A percentile compares a stretch with the other conserved stretches of the same genome.
phyloP scores from a whole-genome alignment of 2,113 vertebrate genomes.

The Podarcis raffonei region DNA sequence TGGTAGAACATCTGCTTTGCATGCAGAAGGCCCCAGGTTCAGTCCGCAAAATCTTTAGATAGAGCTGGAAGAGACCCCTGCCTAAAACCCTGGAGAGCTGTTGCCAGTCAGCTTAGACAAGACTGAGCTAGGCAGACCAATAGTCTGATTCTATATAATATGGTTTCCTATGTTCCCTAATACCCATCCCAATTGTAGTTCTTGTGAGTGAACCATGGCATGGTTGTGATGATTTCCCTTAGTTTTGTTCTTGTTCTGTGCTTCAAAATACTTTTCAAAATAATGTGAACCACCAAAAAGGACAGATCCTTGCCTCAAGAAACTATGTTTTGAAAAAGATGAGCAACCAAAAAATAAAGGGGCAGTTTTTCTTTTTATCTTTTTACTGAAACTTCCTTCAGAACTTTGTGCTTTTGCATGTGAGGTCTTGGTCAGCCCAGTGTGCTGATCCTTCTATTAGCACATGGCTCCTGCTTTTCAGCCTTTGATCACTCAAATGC shows the following conservation, averaged over 20 bases:
- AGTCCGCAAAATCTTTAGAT: no score
- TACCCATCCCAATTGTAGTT: not conserved
- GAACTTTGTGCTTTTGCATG: not conserved
- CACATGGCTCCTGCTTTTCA: not conserved
- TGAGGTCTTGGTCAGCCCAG: not conserved
- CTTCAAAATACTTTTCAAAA: not conserved
- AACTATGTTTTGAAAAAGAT: not conserved
- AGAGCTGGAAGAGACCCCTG: not conserved
- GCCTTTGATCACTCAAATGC: not conserved
- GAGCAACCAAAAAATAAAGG: not conserved
- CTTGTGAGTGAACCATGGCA: not conserved
- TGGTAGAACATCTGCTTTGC: no score
- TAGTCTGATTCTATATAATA: no score
- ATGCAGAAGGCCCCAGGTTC: no score
- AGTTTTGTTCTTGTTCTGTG: not conserved
- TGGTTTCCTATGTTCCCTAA: no score
- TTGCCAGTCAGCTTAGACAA: no score
- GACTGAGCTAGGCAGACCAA: no score
- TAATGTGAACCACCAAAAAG: not conserved
- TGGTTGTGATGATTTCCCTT: not conserved
- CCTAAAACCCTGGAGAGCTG: not conserved
- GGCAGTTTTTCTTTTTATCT: not conserved
- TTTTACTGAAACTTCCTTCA: not conserved
- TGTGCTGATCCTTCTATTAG: no score
- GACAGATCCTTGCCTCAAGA: not conserved